Base-by-base conservation (phyloP, 2,113 vertebrate genomes). In the Thymallus thymallus region DNA sequence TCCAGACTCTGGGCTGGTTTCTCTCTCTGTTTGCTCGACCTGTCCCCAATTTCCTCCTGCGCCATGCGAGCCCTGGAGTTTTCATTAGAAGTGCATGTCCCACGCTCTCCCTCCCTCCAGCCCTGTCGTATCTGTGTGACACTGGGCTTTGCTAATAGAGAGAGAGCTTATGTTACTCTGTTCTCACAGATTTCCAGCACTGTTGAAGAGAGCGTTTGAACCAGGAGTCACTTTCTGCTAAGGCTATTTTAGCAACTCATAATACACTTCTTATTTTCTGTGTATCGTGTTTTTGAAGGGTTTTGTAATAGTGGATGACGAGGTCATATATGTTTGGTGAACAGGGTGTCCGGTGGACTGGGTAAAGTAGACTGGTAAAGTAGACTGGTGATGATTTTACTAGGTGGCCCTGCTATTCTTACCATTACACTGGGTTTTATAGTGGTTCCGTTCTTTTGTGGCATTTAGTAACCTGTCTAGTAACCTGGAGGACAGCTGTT, bases 341-440 rank as follows among this genome's bases (percentile, higher is more conserved):
- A 48, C 48, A 64, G 71, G 65, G n/a, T n/a, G n/a, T n/a, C n/a
- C n/a, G n/a, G n/a, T 74, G 81, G 82, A 83, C 74, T 56, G 29
- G 71, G 51, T 30, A n/a, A n/a, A 74, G 20, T 70, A 64, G 72
- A n/a, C 77, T 79, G 72, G 83, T 88, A 45, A 83, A 86, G 67
- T 5, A 22, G 41, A 76, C 48, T 58, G n/a, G 74, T 41, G 80
- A 79, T 83, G 76, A 0, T 85, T n/a, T 88, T 83, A 13, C 79
- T 77, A 79, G 76, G 80, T 80, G 81, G 86, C 45, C 81, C 73
- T 68, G 30, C 61, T 64, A 70, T 55, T 58, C 51, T 63, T 65
- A 68, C 46, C 68, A 74, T 76, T 24, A 16, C 3, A 65, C 61
- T 10, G 23, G 1, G 46, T 51, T 66, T 64, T 70, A 77, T 72